Base-by-base conservation (phyloP, 2,797 vertebrate genomes). In the Heterohyrax brucei region DNA sequence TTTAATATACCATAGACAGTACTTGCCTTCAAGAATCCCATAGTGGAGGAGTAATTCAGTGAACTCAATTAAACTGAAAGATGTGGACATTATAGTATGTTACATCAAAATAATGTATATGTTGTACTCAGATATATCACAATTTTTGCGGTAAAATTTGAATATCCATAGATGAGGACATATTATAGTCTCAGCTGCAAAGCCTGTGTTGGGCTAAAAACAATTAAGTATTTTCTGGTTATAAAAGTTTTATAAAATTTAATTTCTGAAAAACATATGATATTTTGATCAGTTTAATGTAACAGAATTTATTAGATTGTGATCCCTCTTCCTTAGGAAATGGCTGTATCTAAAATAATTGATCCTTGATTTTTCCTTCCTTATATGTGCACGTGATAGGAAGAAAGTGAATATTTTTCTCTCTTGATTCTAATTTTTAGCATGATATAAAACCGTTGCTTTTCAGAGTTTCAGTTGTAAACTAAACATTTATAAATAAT, bases 391-490 rank as follows among this genome's bases (percentile, higher is more conserved):
- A n/a, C 10, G n/a, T 73, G 70, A 39, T 39, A 39, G 39, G 39
- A 39, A 39, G 39, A 39, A 39, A 39, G 39, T 64, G 61, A 14
- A 39, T 39, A 39, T 39, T 39, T 39, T 39, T 39, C 39, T 39
- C 39, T 39, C 39, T 39, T 39, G 39, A 72, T 79, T 70, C 7
- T 80, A 5, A 19, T 87, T 62, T 90, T 94, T 72, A n/a, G 70
- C 64, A 10, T 73, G 1, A 9, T 87, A 3, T 81, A 26, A 92
- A 66, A 77, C 80, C 21, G 73, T 28, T 46, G 5, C 70, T 82
- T 86, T 91, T 91, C 64, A 80, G 68, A 73, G 82, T 62, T 79
- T 95, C 21, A 83, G 46, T 24, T 59, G 1, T 82, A 62, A 66
- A 56, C 33, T 56, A 70, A 88, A 84, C 26, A 30, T 39, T 79